Percentiles rank a stretch among this genome's conserved stretches.
Evolutionary conservation across 2,113 vertebrate genomes (phyloP).

Genomic region (Hucho hucho): DNA sequence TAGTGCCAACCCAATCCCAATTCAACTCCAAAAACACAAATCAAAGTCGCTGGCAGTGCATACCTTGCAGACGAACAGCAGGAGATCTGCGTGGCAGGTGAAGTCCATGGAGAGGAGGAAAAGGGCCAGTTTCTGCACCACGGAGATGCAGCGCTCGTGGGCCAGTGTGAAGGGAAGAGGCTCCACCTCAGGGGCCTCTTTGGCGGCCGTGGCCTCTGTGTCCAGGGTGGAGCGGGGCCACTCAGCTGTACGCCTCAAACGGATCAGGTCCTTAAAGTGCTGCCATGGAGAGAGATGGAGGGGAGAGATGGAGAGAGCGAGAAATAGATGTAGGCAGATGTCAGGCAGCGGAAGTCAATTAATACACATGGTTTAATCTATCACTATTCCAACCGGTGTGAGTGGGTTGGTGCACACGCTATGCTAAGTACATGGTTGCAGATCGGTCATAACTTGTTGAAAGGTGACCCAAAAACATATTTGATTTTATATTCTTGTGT

Average conservation of each 20-base stretch:
- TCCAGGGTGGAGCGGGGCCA: constrained; percentile 96
- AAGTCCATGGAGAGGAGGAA: constrained; percentile 99
- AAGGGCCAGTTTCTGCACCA: constrained; percentile 93
- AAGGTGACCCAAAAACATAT: no score
- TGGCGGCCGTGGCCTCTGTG: constrained; percentile 86
- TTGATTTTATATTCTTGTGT: no score
- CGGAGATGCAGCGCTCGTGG: constrained; percentile 96
- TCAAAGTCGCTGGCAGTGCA: background rate
- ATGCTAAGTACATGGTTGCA: no score
- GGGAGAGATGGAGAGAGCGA: background rate
- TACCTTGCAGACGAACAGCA: constrained; percentile 98
- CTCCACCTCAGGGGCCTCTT: constrained; percentile 93
- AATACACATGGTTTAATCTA: no score
- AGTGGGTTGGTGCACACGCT: no score
- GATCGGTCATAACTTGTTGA: no score
- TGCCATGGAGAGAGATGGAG: constrained; percentile 43
- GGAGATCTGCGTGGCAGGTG: constrained; percentile 96
- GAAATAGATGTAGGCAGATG: background rate
- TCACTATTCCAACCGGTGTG: no score
- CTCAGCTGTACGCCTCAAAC: constrained; percentile 92
- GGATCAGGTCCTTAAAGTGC: constrained; percentile 99
- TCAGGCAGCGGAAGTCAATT: background rate
- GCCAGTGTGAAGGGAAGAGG: constrained; percentile 94
- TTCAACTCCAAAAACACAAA: background rate
- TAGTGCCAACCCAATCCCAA: no score